phyloP scores from a whole-genome alignment of 2,797 vertebrate genomes.

The Melanitta fusca region DNA sequence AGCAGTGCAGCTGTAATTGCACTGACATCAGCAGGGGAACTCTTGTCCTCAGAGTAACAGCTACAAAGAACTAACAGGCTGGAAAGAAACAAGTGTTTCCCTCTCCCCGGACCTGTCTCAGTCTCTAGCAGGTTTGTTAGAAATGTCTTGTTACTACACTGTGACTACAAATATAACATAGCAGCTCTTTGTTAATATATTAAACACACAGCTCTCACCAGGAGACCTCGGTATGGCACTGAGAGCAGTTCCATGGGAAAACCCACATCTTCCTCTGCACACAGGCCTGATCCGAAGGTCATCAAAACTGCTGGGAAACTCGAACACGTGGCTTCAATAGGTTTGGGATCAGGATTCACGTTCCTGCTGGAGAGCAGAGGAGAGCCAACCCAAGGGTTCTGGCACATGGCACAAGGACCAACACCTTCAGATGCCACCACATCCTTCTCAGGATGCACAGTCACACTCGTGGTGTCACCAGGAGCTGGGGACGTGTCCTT shows the following conservation, averaged over 20 bases:
- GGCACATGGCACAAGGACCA: background rate
- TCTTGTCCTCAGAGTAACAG: background rate
- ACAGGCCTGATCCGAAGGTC: background rate
- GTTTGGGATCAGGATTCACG: background rate
- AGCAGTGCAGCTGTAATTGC: constrained; percentile 13
- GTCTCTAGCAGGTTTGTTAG: background rate
- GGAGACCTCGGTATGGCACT: background rate
- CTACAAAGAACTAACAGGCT: background rate
- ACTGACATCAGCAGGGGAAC: constrained; percentile 20
- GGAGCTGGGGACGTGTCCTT: background rate
- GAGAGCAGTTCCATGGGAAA: constrained; percentile 1
- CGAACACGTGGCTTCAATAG: background rate
- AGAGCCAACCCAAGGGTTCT: background rate
- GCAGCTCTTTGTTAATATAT: background rate
- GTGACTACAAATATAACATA: background rate
- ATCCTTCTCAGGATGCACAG: background rate
- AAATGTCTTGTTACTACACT: background rate
- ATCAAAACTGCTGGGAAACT: background rate
- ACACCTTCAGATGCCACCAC: accelerated
- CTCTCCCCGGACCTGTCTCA: background rate
- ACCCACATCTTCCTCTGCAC: background rate
- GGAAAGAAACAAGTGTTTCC: background rate
- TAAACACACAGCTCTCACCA: background rate
- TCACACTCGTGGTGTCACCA: background rate
- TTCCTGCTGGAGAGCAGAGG: background rate